Conservation (phyloP, 2,888 invertebrate species). For the Apodemia zela region DNA sequence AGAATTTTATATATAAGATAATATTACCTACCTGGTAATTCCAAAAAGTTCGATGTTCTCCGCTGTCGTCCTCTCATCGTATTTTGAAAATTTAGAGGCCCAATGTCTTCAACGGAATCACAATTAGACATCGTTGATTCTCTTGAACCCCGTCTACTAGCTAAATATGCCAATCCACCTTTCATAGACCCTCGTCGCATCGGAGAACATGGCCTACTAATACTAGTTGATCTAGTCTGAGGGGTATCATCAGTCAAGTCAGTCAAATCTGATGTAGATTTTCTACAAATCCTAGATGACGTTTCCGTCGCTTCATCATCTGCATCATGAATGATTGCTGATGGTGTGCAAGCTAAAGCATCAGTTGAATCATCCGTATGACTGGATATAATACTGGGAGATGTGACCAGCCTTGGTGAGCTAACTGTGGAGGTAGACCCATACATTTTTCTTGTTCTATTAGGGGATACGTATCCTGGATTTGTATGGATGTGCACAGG, state of each 20-base stretch:
- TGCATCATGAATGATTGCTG: constrained; percentile 61
- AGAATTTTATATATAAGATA: too few relatives aligned
- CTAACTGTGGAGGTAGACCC: constrained; percentile 70
- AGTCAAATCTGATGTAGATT: constrained; percentile 88
- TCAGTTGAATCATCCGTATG: constrained; percentile 71
- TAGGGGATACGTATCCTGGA: constrained; percentile 81
- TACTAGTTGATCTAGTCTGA: constrained; percentile 81
- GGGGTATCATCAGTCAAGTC: constrained; percentile 82
- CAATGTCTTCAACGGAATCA: constrained; percentile 85
- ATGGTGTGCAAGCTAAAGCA: constrained; percentile 64
- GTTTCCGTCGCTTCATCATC: constrained; percentile 70
- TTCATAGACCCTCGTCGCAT: constrained; percentile 85
- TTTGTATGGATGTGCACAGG: constrained; percentile 82
- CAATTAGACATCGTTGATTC: constrained; percentile 87
- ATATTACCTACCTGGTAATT: constrained; percentile 93
- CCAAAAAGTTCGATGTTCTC: constrained; percentile 92
- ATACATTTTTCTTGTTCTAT: constrained; percentile 63
- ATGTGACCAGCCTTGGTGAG: constrained; percentile 63
- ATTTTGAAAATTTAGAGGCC: constrained; percentile 89
- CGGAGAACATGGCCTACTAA: constrained; percentile 83
- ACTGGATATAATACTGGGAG: constrained; percentile 73
- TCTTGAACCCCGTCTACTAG: constrained; percentile 92
- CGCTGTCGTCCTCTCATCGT: constrained; percentile 88
- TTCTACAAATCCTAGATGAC: constrained; percentile 80
- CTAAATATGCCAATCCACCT: constrained; percentile 88